Evolutionary conservation across 2,113 vertebrate species (phyloP), one percentile per base, ranked within the genome.

Genomic region (Eubucco bourcierii): DNA sequence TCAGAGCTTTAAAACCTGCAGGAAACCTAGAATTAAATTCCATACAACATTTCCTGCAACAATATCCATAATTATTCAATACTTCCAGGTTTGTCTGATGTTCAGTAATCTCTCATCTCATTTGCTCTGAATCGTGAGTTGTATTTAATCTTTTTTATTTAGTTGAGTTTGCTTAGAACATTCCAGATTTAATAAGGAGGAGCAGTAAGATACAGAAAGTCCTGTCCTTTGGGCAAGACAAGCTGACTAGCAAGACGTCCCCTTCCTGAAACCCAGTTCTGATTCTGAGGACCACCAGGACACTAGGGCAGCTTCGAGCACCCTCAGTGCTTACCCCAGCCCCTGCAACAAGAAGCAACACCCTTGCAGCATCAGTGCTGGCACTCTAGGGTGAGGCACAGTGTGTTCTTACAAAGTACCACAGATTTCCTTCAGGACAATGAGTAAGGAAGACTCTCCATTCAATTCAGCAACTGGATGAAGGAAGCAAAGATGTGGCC

Each of bases 11-110:
- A 91, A 94, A 93, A 93, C 46, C 74, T 78, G 31, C 71, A 66
- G 73, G 77, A 90, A 96, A 93, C 37, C 33, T 61, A 82, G 74
- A 95, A 95, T 95, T 94, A 92, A 74, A 93, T 93, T 94, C 92
- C 80, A 82, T 90, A 90, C 83, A 91, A 76, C 88, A 79, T 82
- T 93, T 88, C 81, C 84, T 94, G 75, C 88, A 94, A 97, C 46
- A 88, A 80, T 92, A 92, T 70, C 72, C 44, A 70, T 86, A 94
- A 95, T 92, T 95, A 95, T 72, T 87, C 88, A 88, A 75, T 92
- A 88, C 71, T 95, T 90, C 29, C 64, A 94, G 59, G 67, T 92
- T 93, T 93, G 25, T 75, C 81, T 92, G 84, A 37, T 92, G 89
- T 79, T 90, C 79, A 66, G 74, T 85, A 90, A 94, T 80, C 79